These are phyloP conservation scores for Notolepis coatsorum DNA, from an alignment of 2,797 vertebrate genomes.

Conservation along the genomic window DNA sequence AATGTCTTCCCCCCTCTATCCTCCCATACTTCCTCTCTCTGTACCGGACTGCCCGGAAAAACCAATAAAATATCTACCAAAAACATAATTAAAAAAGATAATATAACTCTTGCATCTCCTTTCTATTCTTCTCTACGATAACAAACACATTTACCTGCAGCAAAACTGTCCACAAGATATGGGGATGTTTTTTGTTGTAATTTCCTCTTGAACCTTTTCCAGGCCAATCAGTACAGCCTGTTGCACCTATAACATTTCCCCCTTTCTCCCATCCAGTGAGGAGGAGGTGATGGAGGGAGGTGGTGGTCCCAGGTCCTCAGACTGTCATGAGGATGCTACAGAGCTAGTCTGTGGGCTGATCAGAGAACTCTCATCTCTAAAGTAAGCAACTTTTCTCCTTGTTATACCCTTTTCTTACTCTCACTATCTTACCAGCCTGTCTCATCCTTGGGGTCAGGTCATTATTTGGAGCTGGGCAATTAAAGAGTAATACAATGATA, in stretches of 20 bases:
- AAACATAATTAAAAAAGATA: not conserved
- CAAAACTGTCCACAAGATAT: too few relatives aligned
- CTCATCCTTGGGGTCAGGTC: too few relatives aligned
- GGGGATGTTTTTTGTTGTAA: not conserved
- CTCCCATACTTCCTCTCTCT: too few relatives aligned
- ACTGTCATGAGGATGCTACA: conserved; percentile 80
- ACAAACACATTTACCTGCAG: not conserved
- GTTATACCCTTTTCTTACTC: not conserved
- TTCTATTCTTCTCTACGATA: not conserved
- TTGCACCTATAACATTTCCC: not conserved
- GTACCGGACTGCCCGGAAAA: too few relatives aligned
- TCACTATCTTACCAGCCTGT: too few relatives aligned
- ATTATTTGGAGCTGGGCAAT: too few relatives aligned
- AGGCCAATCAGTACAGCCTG: too few relatives aligned
- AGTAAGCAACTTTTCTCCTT: conserved; percentile 74
- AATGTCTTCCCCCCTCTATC: too few relatives aligned
- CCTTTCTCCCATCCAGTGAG: conserved; percentile 40
- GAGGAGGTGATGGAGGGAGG: conserved; percentile 24
- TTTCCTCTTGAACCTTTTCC: too few relatives aligned
- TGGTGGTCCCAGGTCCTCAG: conserved; percentile 8
- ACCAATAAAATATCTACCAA: too few relatives aligned
- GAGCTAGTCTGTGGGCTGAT: conserved; percentile 83
- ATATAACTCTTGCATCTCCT: not conserved
- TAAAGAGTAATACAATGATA: too few relatives aligned
- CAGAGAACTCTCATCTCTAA: conserved; percentile 87